phyloP scores from a whole-genome alignment of 1,140 invertebrate genomes.

The Diachasmimorpha longicaudata region DNA sequence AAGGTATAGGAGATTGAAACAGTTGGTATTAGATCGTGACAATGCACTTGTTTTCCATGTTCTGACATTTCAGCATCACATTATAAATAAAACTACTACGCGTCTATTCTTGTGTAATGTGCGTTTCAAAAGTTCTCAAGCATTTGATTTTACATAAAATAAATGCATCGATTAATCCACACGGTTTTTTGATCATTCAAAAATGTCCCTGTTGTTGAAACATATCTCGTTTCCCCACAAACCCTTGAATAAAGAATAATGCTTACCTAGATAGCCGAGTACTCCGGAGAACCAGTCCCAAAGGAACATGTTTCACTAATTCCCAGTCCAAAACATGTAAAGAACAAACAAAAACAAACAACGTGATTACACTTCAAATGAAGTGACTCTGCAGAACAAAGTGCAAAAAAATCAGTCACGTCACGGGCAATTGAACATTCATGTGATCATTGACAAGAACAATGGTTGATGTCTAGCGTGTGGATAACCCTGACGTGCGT shows the following conservation, averaged over 20 bases:
- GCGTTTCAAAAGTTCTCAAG: too few species aligned
- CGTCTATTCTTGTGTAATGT: too few species aligned
- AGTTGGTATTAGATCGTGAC: too few species aligned
- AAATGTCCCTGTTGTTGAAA: slow-evolving; percentile 22
- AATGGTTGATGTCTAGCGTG: neutral
- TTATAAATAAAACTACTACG: too few species aligned
- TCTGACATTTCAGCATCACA: too few species aligned
- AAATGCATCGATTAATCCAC: too few species aligned
- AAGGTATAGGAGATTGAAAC: too few species aligned
- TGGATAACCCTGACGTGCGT: neutral
- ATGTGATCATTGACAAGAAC: neutral
- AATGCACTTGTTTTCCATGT: too few species aligned
- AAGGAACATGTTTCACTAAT: slow-evolving; percentile 84
- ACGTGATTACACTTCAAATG: neutral
- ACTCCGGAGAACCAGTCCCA: slow-evolving; percentile 98
- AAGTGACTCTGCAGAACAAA: slow-evolving; percentile 4
- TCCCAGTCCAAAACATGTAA: slow-evolving; percentile 32
- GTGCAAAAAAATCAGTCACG: neutral
- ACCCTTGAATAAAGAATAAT: slow-evolving; percentile 3
- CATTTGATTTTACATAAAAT: neutral
- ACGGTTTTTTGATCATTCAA: neutral
- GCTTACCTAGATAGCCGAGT: slow-evolving; percentile 93
- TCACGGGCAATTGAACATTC: neutral
- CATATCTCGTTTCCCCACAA: neutral
- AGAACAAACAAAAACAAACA: slow-evolving; percentile 14